phyloP scores from a whole-genome alignment of 1,140 invertebrate genomes.

The Maconellicoccus hirsutus region DNA sequence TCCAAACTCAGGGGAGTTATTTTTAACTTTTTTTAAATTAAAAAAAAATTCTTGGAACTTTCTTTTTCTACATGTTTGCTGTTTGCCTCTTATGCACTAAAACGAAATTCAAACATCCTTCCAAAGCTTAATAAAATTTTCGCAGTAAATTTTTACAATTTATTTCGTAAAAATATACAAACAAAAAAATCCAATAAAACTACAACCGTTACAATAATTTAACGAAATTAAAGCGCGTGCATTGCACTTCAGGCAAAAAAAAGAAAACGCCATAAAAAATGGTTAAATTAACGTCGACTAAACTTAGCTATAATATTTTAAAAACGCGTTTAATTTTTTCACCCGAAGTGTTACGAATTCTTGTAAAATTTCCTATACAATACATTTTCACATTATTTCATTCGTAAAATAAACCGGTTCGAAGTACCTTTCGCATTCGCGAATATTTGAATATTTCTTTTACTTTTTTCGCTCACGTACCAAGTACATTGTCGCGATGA shows the following conservation, averaged over 20 bases:
- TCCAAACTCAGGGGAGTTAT: no score
- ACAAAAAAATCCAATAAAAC: constrained; percentile 1
- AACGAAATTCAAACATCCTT: no score
- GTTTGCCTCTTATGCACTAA: no score
- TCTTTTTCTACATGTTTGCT: no score
- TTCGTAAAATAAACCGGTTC: not conserved
- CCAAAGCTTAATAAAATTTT: not conserved
- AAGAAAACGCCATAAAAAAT: not conserved
- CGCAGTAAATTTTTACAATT: not conserved
- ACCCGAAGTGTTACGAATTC: constrained; percentile 3
- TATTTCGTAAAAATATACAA: not conserved
- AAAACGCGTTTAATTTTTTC: constrained; percentile 5
- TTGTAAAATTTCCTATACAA: not conserved
- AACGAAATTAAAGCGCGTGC: constrained; percentile 7
- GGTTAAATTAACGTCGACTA: not conserved
- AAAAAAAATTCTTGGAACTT: no score
- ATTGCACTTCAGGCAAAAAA: not conserved
- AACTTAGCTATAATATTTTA: not conserved
- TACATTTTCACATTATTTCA: not conserved
- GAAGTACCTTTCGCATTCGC: not conserved
- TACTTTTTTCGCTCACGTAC: not conserved
- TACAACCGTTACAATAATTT: constrained; percentile 4
- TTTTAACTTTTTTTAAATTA: no score
- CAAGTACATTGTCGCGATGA: not conserved
- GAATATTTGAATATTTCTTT: not conserved